phyloP scores from a whole-genome alignment of 1,140 invertebrate species.

The Pissodes strobi region DNA sequence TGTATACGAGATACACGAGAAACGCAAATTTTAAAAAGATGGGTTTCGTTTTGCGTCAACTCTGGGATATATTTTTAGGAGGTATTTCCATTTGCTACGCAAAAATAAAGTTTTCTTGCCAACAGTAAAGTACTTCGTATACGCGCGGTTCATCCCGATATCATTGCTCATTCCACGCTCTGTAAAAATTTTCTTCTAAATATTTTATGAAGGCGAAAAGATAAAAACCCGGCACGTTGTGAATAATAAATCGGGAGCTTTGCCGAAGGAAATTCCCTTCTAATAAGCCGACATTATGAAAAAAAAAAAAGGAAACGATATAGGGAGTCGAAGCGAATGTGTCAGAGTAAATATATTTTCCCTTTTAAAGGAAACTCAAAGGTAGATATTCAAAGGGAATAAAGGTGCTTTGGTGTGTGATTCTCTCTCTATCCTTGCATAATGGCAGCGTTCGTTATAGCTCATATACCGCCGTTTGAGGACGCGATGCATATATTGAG shows the following conservation, averaged over 20 bases:
- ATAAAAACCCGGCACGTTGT: slow-evolving; percentile 12
- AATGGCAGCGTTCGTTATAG: slow-evolving; percentile 23
- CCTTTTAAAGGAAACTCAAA: slow-evolving; percentile 26
- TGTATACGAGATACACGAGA: too few relatives aligned
- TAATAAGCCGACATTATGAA: slow-evolving; percentile 22
- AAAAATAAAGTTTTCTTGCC: too few relatives aligned
- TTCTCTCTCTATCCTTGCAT: slow-evolving; percentile 21
- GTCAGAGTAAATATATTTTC: slow-evolving; percentile 32
- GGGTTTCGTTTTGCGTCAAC: too few relatives aligned
- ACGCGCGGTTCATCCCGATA: too few relatives aligned
- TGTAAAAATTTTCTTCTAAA: slow-evolving; percentile 14
- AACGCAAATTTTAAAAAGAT: too few relatives aligned
- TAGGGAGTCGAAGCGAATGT: slow-evolving; percentile 26
- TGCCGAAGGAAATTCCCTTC: slow-evolving; percentile 21
- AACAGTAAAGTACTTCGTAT: too few relatives aligned
- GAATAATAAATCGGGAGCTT: slow-evolving; percentile 24
- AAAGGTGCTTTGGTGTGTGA: slow-evolving; percentile 14
- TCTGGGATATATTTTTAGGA: too few relatives aligned
- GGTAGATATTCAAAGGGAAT: slow-evolving; percentile 19
- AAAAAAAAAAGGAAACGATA: slow-evolving; percentile 20
- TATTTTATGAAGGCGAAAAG: slow-evolving; percentile 17
- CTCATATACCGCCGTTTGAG: slow-evolving; percentile 6
- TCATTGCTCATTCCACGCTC: too few relatives aligned
- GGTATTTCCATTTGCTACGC: too few relatives aligned
- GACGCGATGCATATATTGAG: slow-evolving; percentile 18